These are phyloP conservation scores for Zaprionus taronus DNA, from an alignment of 1,140 invertebrate species.

Conservation along the genomic window DNA sequence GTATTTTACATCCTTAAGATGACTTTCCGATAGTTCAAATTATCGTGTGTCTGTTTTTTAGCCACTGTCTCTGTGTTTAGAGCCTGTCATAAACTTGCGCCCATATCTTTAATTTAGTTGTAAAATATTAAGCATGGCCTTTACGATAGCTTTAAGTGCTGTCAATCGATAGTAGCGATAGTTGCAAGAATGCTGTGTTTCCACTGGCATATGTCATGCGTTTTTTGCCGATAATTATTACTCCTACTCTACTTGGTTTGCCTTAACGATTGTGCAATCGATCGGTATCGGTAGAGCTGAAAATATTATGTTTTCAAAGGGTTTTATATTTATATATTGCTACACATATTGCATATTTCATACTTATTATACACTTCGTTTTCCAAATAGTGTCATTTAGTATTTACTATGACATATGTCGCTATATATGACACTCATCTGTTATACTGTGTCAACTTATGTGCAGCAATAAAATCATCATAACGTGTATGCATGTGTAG, in stretches of 20 bases:
- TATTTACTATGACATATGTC: no score
- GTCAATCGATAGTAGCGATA: not conserved
- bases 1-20: conserved; percentile 41
- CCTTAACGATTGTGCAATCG: no score
- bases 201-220: not conserved
- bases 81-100: not conserved
- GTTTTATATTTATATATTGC: no score
- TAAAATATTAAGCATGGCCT: not conserved
- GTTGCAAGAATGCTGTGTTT: not conserved
- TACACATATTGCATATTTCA: no score
- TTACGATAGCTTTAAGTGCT: not conserved
- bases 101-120: not conserved
- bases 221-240: no score
- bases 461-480: not conserved
- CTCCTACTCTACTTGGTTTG: not conserved
- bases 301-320: no score
- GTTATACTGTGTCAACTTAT: not conserved
- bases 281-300: no score
- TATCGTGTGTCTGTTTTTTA: not conserved
- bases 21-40: conserved; percentile 14
- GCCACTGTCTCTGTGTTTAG: not conserved
- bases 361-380: no score
- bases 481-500: not conserved
- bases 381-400: no score
- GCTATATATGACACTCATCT: not conserved